Evolutionary conservation across 2,113 vertebrate species (phyloP), one percentile per base, ranked within the genome.

Genomic region (Phoenicopterus ruber): DNA sequence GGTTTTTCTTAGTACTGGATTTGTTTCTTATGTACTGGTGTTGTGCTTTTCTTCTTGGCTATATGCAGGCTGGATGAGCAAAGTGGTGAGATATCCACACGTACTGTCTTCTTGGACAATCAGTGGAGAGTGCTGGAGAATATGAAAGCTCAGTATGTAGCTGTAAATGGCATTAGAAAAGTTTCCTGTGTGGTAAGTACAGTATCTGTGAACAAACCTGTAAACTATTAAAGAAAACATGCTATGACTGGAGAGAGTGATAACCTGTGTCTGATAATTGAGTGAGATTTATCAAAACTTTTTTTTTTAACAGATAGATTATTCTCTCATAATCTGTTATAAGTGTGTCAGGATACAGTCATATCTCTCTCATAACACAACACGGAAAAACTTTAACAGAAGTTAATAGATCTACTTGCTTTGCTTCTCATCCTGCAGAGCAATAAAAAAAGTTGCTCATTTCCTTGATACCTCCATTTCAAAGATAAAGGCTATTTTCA

Each of bases 101-200:
- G 98, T 10, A 96, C 95, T 40, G 92, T 99, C 91, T 91, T 98
- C 58, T 94, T 99, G 81, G 99, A 99, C 93, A 99, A 98, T 96
- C 99, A 99, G 90, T 99, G 99, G 98, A 98, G 99, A 38, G 96
- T 99, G 28, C 97, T 99, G 94, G 99, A 99, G 87, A 99, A 99
- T 82, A 99, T 99, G 99, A 99, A 99, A 94, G 99, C 99, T 28
- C 99, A 99, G 91, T 99, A 99, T 90, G 99, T 99, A 50, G 98
- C 99, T 63, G 99, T 99, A 62, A 99, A 99, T 42, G 99, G 99
- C 50, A 98, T 99, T 94, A 99, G 99, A 17, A 99, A 99, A 98
- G 99, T 99, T 73, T 99, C 99, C 78, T 99, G 99, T 91, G 99
- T 99, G 98, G 99, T 99, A 97, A 97, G 98, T 98, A 21, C 47